Evolutionary conservation across 2,888 invertebrate genomes (phyloP).

Genomic region (Rhagonycha fulva): DNA sequence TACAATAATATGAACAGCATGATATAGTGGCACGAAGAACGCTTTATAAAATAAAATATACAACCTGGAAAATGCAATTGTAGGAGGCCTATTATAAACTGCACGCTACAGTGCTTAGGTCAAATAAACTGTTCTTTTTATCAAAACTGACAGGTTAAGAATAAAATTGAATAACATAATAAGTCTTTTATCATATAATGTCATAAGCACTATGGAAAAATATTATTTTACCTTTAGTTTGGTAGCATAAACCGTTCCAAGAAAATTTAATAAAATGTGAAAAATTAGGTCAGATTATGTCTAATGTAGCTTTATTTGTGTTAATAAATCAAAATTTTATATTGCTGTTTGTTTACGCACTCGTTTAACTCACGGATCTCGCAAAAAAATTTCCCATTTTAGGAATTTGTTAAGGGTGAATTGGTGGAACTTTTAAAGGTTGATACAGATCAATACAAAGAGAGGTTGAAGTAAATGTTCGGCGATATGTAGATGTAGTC

Average conservation of each 20-base stretch:
- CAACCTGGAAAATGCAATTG: slow-evolving; percentile 42
- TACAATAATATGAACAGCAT: slow-evolving; percentile 45
- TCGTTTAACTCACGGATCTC: not conserved
- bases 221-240: not conserved
- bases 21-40: slow-evolving; percentile 43
- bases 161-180: slow-evolving; percentile 34
- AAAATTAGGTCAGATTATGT: not conserved
- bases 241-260: not conserved
- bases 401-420: not conserved
- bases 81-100: slow-evolving; percentile 35
- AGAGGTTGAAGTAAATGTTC: too few species aligned
- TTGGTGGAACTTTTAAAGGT: too few species aligned
- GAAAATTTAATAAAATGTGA: not conserved
- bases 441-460: too few species aligned
- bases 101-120: slow-evolving; percentile 30
- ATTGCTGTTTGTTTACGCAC: too few species aligned
- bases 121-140: slow-evolving; percentile 17
- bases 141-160: slow-evolving; percentile 6
- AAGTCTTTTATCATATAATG: slow-evolving; percentile 21
- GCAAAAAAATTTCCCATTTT: not conserved
- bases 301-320: not conserved
- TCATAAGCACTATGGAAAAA: not conserved
- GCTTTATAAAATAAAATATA: slow-evolving; percentile 45
- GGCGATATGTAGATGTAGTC: too few species aligned
- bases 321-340: not conserved